phyloP scores from a whole-genome alignment of 2,797 vertebrate species.

The Channallabes apus region DNA sequence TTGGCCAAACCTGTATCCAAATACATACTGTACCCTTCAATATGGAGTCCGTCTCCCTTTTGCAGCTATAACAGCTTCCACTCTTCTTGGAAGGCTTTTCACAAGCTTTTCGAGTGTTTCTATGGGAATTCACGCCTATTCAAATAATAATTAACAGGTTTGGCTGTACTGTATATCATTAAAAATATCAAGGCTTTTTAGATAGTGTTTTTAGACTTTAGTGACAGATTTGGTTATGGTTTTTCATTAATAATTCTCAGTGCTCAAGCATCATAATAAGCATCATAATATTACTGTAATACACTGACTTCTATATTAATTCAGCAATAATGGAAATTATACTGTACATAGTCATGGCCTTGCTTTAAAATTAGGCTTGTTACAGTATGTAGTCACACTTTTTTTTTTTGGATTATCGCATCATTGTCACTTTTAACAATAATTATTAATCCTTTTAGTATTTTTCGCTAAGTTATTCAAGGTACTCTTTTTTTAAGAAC shows the following conservation, averaged over 20 bases:
- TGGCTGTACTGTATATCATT: not conserved
- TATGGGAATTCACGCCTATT: too few species aligned
- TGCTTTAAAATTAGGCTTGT: not conserved
- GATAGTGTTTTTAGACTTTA: not conserved
- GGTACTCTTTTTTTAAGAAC: too few species aligned
- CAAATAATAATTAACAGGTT: too few species aligned
- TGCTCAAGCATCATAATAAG: not conserved
- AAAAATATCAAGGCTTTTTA: not conserved
- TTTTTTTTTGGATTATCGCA: not conserved
- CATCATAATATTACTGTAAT: too few species aligned
- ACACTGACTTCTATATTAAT: not conserved
- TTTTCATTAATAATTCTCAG: not conserved
- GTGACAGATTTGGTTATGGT: not conserved
- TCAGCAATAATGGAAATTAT: not conserved
- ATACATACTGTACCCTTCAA: too few species aligned
- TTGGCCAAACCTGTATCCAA: too few species aligned
- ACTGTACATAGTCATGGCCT: too few species aligned
- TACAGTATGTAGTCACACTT: not conserved
- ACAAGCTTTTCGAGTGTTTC: too few species aligned
- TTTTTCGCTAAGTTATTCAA: not conserved
- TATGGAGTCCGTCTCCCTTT: too few species aligned
- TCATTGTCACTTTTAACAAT: not conserved
- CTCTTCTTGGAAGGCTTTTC: too few species aligned
- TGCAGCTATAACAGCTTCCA: too few species aligned
- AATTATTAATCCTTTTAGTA: not conserved